Evolutionary conservation across 1,140 invertebrate genomes (phyloP).

Genomic region (Saccostrea echinata): DNA sequence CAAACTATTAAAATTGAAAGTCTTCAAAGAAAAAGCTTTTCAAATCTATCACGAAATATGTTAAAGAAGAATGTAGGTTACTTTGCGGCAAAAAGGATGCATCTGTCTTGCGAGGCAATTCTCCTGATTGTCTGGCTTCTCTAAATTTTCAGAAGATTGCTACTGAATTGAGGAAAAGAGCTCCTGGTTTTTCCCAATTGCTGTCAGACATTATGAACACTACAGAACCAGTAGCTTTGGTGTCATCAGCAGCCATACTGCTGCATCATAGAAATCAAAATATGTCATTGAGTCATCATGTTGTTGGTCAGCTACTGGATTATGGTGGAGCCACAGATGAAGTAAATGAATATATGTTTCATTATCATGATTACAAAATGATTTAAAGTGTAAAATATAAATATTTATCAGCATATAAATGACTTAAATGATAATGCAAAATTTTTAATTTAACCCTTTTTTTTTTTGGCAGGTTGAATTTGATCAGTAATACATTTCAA

Average conservation of each 20-base stretch:
- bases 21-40: background rate
- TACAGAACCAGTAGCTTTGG: background rate
- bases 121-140: background rate
- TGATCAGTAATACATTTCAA: no score
- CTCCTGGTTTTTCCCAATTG: background rate
- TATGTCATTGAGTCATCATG: slow-evolving; percentile 41
- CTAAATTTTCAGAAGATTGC: background rate
- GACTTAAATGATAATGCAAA: no score
- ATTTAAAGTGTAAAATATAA: background rate
- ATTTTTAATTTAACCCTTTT: no score
- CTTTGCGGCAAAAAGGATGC: background rate
- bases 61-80: slow-evolving; percentile 15
- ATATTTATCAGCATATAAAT: no score
- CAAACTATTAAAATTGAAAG: background rate
- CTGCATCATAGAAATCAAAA: slow-evolving; percentile 36
- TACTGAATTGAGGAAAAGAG: background rate
- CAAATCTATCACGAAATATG: background rate
- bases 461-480: no score
- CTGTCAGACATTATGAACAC: background rate
- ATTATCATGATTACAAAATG: background rate
- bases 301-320: slow-evolving; percentile 33
- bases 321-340: slow-evolving; percentile 47
- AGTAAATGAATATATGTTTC: slow-evolving; percentile 21
- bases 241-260: slow-evolving; percentile 38
- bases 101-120: background rate